Conservation (phyloP, 2,797 vertebrate genomes). For the Hirundo rustica region DNA sequence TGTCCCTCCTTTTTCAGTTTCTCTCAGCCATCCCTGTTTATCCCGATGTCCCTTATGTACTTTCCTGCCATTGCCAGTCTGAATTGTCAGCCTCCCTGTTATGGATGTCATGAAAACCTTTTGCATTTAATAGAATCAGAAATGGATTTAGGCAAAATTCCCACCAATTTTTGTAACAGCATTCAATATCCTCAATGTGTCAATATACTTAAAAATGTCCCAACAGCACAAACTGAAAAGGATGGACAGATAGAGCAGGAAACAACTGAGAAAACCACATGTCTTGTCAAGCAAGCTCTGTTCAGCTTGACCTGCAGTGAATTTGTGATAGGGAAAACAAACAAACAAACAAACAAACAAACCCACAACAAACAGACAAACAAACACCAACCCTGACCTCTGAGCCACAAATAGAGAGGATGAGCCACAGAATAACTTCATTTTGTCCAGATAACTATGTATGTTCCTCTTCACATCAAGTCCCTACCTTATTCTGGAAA, state of each 20-base stretch:
- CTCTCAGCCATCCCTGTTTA: background rate
- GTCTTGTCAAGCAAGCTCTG: background rate
- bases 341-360: background rate
- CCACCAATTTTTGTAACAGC: background rate
- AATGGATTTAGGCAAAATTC: background rate
- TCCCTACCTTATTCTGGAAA: background rate
- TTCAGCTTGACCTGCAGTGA: background rate
- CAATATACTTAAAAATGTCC: background rate
- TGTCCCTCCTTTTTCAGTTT: background rate
- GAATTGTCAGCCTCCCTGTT: background rate
- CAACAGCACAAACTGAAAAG: background rate
- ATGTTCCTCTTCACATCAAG: background rate
- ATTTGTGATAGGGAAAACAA: background rate
- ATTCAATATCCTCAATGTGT: background rate
- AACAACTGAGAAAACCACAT: background rate
- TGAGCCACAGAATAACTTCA: background rate
- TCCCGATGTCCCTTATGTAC: background rate
- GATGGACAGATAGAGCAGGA: background rate
- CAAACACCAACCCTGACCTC: background rate
- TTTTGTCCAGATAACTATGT: background rate
- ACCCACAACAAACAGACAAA: background rate
- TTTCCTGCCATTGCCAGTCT: accelerated
- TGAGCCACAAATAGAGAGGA: background rate
- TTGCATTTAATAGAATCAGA: background rate
- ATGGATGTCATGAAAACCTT: background rate